Percentiles rank a stretch among this genome's conserved stretches.
phyloP scores from a whole-genome alignment of 2,113 vertebrate species.

The Megaptera novaeangliae region DNA sequence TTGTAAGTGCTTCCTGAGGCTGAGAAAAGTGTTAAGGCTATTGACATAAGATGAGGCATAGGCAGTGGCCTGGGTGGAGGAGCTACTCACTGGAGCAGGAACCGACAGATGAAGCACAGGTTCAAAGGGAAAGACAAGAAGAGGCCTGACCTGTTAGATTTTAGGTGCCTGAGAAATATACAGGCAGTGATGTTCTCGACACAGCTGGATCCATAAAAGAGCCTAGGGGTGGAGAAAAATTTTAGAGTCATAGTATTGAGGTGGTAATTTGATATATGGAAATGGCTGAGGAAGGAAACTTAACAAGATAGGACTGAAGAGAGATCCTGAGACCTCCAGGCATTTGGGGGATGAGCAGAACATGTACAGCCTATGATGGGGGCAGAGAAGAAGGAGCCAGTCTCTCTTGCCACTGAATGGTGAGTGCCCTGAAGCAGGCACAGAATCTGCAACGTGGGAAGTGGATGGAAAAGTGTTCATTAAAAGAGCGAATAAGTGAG shows the following conservation, averaged over 20 bases:
- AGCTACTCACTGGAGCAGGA: background rate
- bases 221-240: background rate
- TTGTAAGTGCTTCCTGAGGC: background rate
- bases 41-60: accelerated
- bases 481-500: background rate
- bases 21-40: background rate
- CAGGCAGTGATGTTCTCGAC: background rate
- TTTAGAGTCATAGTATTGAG: background rate
- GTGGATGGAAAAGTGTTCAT: background rate
- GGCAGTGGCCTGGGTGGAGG: accelerated
- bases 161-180: background rate
- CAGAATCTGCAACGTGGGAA: background rate
- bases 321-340: no score
- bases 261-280: background rate
- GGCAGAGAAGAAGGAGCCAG: background rate
- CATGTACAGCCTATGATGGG: accelerated
- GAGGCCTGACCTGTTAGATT: background rate
- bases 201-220: no score
- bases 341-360: background rate
- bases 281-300: background rate
- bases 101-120: background rate
- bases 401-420: background rate
- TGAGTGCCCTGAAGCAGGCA: background rate
- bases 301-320: background rate
- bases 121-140: background rate